Conservation (phyloP, 2,888 invertebrate species). For the Strigamia crassipes region DNA sequence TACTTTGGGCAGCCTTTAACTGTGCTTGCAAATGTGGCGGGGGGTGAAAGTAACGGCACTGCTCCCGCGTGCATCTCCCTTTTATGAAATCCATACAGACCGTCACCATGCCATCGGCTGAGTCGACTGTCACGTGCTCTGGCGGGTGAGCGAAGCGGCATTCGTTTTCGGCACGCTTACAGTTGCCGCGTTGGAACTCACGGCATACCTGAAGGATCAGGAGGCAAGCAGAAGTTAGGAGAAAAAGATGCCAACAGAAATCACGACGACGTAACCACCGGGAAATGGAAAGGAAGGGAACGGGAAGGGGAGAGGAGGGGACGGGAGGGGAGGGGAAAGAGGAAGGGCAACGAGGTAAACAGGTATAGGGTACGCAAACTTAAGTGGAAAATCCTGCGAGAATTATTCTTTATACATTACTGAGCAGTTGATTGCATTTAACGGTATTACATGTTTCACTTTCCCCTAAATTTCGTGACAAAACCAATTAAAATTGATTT, state of each 20-base stretch:
- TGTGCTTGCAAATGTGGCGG: conserved; percentile 99
- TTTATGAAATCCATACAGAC: conserved; percentile 99
- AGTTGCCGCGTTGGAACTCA: conserved; percentile 98
- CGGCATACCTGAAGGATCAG: conserved; percentile 69
- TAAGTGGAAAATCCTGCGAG: not conserved
- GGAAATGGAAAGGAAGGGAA: conserved; percentile 33
- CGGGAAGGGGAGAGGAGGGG: conserved; percentile 17
- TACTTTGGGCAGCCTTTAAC: conserved; percentile 91
- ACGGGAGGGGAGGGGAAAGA: conserved; percentile 31
- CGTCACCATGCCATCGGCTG: conserved; percentile 96
- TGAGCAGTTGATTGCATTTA: not conserved
- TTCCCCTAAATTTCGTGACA: not conserved
- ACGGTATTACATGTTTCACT: not conserved
- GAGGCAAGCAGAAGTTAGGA: conserved; percentile 48
- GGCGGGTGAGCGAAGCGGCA: conserved; percentile 99
- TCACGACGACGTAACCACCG: conserved; percentile 45
- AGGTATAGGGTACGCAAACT: not conserved
- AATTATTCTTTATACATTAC: conserved; percentile 2
- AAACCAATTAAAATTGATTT: conserved; percentile 26
- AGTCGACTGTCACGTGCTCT: conserved; percentile 88
- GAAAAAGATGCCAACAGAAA: conserved; percentile 45
- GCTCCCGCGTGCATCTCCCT: conserved; percentile 98
- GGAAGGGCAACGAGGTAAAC: conserved; percentile 26
- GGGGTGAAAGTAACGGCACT: conserved; percentile 99
- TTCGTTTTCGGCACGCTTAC: conserved; percentile 96